A percentile compares a stretch with the other conserved stretches of the same genome.
Evolutionary conservation across 2,113 vertebrate species (phyloP).

Genomic region (Mustela lutreola): DNA sequence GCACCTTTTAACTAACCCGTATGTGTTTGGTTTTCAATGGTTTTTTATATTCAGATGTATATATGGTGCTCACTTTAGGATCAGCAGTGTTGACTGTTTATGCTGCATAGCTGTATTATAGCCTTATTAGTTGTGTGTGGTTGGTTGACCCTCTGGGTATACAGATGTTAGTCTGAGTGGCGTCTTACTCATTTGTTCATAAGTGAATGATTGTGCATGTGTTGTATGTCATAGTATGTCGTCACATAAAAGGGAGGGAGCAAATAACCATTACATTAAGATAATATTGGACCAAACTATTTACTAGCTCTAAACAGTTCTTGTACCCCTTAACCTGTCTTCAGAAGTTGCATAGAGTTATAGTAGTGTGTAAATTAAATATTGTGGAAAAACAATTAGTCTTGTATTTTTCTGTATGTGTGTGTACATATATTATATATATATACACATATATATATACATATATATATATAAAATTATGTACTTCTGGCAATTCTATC

Average conservation of each 20-base stretch:
- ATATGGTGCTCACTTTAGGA: constrained; percentile 95
- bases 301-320: constrained; percentile 89
- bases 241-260: constrained; percentile 87
- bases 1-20: constrained; percentile 90
- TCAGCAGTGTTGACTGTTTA: constrained; percentile 92
- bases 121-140: constrained; percentile 94
- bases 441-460: constrained; percentile 73
- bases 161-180: constrained; percentile 89
- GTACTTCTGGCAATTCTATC: constrained; percentile 89
- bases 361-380: constrained; percentile 96
- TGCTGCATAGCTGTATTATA: constrained; percentile 94
- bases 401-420: constrained; percentile 92
- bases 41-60: constrained; percentile 94
- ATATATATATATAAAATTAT: constrained; percentile 87
- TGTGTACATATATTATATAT: constrained; percentile 75
- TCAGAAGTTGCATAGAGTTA: constrained; percentile 95
- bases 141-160: constrained; percentile 86
- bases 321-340: constrained; percentile 90
- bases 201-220: constrained; percentile 96
- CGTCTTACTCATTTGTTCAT: constrained; percentile 89
- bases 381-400: constrained; percentile 92
- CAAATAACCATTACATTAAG: constrained; percentile 89
- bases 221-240: constrained; percentile 90
- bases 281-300: constrained; percentile 95
- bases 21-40: constrained; percentile 87